Conservation (phyloP, 2,888 invertebrate genomes). For the Yponomeuta cagnagella region DNA sequence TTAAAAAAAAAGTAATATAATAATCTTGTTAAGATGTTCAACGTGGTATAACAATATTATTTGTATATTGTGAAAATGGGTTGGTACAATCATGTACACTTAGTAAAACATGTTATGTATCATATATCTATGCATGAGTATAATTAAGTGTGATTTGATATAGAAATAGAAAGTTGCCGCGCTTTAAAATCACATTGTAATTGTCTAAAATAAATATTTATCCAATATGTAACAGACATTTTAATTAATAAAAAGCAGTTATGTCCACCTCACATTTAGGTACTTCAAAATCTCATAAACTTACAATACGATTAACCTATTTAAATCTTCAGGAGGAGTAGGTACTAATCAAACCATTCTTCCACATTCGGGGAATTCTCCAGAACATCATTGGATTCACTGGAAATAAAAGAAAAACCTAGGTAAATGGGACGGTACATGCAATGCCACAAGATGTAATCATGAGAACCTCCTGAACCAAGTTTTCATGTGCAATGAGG, state of each 20-base stretch:
- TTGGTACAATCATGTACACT: slow-evolving; percentile 33
- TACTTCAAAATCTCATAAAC: background rate
- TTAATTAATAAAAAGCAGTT: slow-evolving; percentile 9
- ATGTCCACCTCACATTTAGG: background rate
- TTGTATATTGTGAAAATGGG: slow-evolving; percentile 58
- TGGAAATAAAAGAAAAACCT: slow-evolving; percentile 59
- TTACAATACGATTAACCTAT: slow-evolving; percentile 11
- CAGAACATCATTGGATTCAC: slow-evolving; percentile 89
- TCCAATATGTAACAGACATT: slow-evolving; percentile 38
- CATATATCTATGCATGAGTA: slow-evolving; percentile 33
- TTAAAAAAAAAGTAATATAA: slow-evolving; percentile 39
- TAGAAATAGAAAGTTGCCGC: slow-evolving; percentile 49
- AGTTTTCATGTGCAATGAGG: no score
- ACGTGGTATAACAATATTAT: slow-evolving; percentile 48
- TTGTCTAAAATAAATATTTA: slow-evolving; percentile 72
- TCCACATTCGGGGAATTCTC: slow-evolving; percentile 91
- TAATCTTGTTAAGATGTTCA: slow-evolving; percentile 44
- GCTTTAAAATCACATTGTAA: slow-evolving; percentile 67
- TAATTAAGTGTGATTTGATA: slow-evolving; percentile 48
- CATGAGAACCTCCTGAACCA: no score
- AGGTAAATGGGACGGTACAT: background rate
- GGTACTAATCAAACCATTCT: slow-evolving; percentile 79
- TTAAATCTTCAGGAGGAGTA: slow-evolving; percentile 11
- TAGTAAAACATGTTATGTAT: slow-evolving; percentile 42
- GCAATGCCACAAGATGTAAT: no score